Evolutionary conservation across 2,113 vertebrate species (phyloP).

Genomic region (Labeo rohita): DNA sequence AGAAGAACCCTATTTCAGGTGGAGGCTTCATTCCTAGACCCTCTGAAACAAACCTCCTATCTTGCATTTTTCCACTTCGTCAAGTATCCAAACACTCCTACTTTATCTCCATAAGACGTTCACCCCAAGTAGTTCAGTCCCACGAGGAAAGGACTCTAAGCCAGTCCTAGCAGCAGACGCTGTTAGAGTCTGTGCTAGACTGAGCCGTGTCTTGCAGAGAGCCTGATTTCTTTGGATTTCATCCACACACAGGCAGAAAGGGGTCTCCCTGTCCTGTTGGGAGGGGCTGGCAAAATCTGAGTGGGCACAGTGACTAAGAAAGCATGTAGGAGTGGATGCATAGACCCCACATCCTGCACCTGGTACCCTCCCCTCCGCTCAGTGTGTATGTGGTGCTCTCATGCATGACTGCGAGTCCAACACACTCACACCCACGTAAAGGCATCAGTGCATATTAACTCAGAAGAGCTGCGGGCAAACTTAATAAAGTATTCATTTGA

Average conservation of each 20-base stretch:
- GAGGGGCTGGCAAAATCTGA: slow-evolving; percentile 53
- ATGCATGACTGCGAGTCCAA: slow-evolving; percentile 11
- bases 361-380: slow-evolving; percentile 27
- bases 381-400: slow-evolving; percentile 41
- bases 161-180: slow-evolving; percentile 2
- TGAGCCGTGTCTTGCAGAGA: slow-evolving; percentile 1
- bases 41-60: slow-evolving; percentile 63
- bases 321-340: slow-evolving; percentile 4
- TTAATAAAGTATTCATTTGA: slow-evolving; percentile 52
- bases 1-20: slow-evolving; percentile 66
- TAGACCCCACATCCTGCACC: background rate
- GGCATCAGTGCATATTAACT: slow-evolving; percentile 18
- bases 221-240: slow-evolving; percentile 30
- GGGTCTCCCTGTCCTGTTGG: slow-evolving; percentile 50
- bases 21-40: slow-evolving; percentile 79
- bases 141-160: background rate
- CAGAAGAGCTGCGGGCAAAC: slow-evolving; percentile 17
- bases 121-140: background rate
- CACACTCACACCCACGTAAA: slow-evolving; percentile 47
- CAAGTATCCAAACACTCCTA: background rate
- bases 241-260: slow-evolving; percentile 40
- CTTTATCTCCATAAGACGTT: background rate
- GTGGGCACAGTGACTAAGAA: slow-evolving; percentile 42
- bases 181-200: slow-evolving; percentile 22
- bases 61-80: background rate